Conservation (phyloP, 2,888 invertebrate species). For the Epirrhoe tristata region DNA sequence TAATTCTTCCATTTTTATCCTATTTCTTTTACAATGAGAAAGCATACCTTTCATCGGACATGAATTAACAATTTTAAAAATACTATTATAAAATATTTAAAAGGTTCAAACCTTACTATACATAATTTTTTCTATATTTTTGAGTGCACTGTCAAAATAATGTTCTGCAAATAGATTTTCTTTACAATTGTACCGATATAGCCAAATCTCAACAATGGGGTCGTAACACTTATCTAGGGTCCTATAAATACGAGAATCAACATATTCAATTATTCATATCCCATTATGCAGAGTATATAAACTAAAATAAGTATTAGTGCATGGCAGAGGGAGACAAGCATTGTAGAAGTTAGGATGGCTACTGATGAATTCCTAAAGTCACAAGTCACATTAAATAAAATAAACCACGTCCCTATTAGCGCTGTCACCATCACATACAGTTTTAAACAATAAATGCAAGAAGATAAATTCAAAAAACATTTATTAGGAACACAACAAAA, state of each 20-base stretch:
- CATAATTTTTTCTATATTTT: conserved; percentile 53
- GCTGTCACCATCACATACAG: conserved; percentile 61
- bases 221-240: conserved; percentile 64
- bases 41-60: conserved; percentile 67
- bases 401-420: conserved; percentile 46
- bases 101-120: conserved; percentile 58
- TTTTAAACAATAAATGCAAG: conserved; percentile 59
- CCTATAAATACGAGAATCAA: conserved; percentile 57
- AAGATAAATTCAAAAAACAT: conserved; percentile 63
- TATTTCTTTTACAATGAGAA: conserved; percentile 65
- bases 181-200: conserved; percentile 53
- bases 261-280: conserved; percentile 51
- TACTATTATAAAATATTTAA: conserved; percentile 70
- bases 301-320: conserved; percentile 51
- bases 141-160: conserved; percentile 64
- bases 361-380: conserved; percentile 73
- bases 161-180: conserved; percentile 57
- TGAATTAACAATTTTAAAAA: conserved; percentile 74
- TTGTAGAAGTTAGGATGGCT: conserved; percentile 55
- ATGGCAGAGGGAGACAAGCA: conserved; percentile 59
- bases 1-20: conserved; percentile 69
- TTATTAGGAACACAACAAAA: conserved; percentile 73
- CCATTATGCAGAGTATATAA: conserved; percentile 60
- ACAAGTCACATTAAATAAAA: conserved; percentile 59
- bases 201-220: conserved; percentile 64